Base-by-base conservation (phyloP, 2,797 vertebrate species). In the Strix occidentalis region DNA sequence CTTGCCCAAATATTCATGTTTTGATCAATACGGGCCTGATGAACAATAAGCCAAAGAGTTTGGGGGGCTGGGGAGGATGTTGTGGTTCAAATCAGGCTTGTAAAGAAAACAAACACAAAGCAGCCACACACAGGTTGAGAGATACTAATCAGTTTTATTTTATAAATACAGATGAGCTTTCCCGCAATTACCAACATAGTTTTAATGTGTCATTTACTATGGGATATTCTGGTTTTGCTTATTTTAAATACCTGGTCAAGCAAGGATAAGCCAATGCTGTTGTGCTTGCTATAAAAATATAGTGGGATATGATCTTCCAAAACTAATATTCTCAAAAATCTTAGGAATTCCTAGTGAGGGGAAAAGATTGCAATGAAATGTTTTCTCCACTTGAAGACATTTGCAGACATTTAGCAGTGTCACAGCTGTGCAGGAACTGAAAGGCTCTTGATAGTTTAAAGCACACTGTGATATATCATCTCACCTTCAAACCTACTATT, bases 71-170 rank as follows among this genome's bases (percentile, higher is more conserved):
- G 43, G 39, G 26, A 80, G 48, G 70, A 72, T 41, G 56, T 5
- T 19, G 58, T 17, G 81, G 75, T 93, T 94, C 70, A 90, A 76
- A 81, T 12, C 13, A n/a, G 23, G n/a, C 39, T 72, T 11, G 16
- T 46, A 80, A 83, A 72, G 61, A 51, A 89, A 95, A 64, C 16
- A 87, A 92, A 86, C 51, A 48, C 39, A 48, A 13, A 84, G 41
- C 15, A 92, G 53, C 10, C 87, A 76, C 93, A 93, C 92, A 90
- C 66, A 84, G 90, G 86, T 95, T 91, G 96, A 96, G 96, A 97
- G 96, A 98, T 97, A 96, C 65, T 84, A 92, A 97, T 95, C 94
- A 94, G 86, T 92, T 98, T 98, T 97, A 98, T 98, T 98, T 97
- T 96, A 98, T 97, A 97, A 98, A 97, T 97, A 97, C 97, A 98